phyloP scores from a whole-genome alignment of 2,797 vertebrate genomes.

The Sylvia borin region DNA sequence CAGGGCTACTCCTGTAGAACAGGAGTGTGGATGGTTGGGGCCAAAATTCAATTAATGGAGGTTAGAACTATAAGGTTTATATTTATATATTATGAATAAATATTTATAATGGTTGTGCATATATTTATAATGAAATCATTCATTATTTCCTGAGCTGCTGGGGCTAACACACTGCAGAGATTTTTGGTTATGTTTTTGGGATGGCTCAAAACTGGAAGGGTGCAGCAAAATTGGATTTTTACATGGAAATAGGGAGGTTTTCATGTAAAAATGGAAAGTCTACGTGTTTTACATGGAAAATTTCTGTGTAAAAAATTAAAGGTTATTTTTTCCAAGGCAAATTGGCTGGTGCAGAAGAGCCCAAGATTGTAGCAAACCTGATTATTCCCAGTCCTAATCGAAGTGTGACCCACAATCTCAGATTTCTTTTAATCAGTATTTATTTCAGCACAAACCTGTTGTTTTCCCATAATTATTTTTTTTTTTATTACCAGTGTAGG shows the following conservation, averaged over 20 bases:
- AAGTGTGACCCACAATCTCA: background rate
- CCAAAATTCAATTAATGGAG: background rate
- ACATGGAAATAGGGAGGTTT: background rate
- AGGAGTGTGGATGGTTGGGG: background rate
- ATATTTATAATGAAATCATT: no score
- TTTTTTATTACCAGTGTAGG: background rate
- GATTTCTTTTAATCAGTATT: background rate
- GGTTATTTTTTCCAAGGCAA: background rate
- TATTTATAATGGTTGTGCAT: background rate
- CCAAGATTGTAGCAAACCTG: background rate
- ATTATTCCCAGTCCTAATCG: background rate
- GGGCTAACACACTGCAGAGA: no score
- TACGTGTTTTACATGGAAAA: background rate
- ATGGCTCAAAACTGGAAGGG: background rate
- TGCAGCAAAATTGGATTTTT: background rate
- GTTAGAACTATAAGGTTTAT: accelerated
- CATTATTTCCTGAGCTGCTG: background rate
- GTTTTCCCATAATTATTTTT: background rate
- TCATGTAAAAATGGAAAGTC: background rate
- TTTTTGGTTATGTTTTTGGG: background rate
- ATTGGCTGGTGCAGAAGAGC: background rate
- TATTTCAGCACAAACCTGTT: background rate
- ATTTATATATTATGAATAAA: background rate
- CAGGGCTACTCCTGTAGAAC: accelerated
- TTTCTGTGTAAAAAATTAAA: background rate